Percentiles rank a stretch among this genome's conserved stretches.
phyloP scores from a whole-genome alignment of 2,113 vertebrate genomes.

The Himantopus leucocephalus region DNA sequence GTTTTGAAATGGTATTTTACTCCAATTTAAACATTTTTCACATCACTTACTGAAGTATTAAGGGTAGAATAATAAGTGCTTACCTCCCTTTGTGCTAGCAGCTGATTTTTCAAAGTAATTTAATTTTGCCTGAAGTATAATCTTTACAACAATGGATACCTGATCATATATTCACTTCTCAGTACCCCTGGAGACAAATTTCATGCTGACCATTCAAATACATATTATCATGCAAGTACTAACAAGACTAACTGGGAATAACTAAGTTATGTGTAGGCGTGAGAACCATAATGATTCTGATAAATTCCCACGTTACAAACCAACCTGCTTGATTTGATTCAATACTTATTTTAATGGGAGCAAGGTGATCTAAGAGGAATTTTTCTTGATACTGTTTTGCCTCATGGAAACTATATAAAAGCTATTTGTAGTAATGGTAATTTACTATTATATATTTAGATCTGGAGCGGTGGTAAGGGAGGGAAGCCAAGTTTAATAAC shows the following conservation, averaged over 20 bases:
- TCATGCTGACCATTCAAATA: constrained; percentile 23
- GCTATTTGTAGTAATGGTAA: not conserved
- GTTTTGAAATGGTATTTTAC: constrained; percentile 26
- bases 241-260: constrained; percentile 38
- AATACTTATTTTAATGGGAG: not conserved
- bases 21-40: constrained; percentile 1
- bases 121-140: constrained; percentile 24
- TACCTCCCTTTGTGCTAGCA: not conserved
- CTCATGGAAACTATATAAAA: not conserved
- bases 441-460: not conserved
- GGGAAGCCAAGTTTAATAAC: not conserved
- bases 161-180: constrained; percentile 21
- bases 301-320: constrained; percentile 50
- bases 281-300: constrained; percentile 38
- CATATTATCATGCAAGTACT: constrained; percentile 1
- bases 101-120: constrained; percentile 41
- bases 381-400: not conserved
- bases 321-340: not conserved
- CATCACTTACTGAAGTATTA: not conserved
- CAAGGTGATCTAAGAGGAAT: not conserved
- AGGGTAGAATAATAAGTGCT: not conserved
- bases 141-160: constrained; percentile 2
- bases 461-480: not conserved
- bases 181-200: constrained; percentile 21
- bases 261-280: not conserved